These are phyloP conservation scores for Epinephelus malabaricus DNA, from an alignment of 2,797 vertebrate species.

Conservation along the genomic window DNA sequence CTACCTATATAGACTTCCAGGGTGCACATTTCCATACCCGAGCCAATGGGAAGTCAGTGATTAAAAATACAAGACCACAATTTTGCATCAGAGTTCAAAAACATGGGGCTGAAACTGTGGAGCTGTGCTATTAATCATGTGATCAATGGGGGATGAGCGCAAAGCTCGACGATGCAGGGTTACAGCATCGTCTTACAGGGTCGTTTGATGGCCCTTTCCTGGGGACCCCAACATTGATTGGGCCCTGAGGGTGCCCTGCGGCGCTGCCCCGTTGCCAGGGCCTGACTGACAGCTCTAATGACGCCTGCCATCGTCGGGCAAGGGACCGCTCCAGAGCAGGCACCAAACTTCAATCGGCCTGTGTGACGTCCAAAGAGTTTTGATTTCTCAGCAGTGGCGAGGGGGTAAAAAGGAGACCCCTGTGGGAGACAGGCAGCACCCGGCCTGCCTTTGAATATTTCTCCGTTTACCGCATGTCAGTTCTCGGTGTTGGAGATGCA, in stretches of 20 bases:
- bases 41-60: constrained; percentile 73
- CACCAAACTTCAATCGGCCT: constrained; percentile 83
- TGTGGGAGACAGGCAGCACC: constrained; percentile 70
- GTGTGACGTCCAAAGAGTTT: constrained; percentile 83
- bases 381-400: constrained; percentile 73
- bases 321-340: constrained; percentile 77
- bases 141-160: constrained; percentile 77
- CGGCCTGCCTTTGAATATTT: constrained; percentile 80
- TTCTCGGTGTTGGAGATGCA: constrained; percentile 70
- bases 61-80: constrained; percentile 76
- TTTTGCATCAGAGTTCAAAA: constrained; percentile 77
- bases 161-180: constrained; percentile 57
- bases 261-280: constrained; percentile 78
- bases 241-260: constrained; percentile 85
- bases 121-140: constrained; percentile 79
- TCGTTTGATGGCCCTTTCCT: constrained; percentile 84
- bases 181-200: constrained; percentile 70
- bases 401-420: constrained; percentile 75
- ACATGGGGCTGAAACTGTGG: constrained; percentile 56
- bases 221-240: constrained; percentile 86
- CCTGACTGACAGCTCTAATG: constrained; percentile 90
- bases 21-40: constrained; percentile 68
- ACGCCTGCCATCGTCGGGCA: constrained; percentile 80
- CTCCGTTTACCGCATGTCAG: constrained; percentile 76
- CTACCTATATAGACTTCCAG: constrained; percentile 54